phyloP scores from a whole-genome alignment of 2,113 vertebrate genomes.

The Chascanopsetta lugubris region DNA sequence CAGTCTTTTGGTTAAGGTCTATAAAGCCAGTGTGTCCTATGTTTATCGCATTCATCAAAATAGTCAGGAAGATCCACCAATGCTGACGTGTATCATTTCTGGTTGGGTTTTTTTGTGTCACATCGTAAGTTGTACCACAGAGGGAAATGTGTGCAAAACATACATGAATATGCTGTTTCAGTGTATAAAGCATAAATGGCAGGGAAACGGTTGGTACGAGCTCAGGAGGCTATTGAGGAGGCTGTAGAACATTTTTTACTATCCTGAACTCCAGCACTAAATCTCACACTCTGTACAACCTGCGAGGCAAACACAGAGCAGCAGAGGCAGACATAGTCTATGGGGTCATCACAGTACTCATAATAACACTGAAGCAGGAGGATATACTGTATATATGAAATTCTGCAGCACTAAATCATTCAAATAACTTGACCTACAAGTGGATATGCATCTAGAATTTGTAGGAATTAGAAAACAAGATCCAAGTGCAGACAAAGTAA shows the following conservation, averaged over 20 bases:
- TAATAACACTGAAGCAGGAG: background rate
- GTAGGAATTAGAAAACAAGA: background rate
- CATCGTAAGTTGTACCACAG: no score
- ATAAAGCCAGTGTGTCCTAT: no score
- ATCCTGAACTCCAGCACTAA: background rate
- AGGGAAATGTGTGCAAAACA: background rate
- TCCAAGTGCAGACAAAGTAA: background rate
- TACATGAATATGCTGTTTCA: background rate
- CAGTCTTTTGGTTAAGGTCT: no score
- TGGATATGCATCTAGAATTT: constrained; percentile 3
- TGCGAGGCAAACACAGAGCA: constrained; percentile 20
- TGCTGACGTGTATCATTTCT: no score
- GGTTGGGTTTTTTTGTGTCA: no score
- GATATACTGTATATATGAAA: constrained; percentile 10
- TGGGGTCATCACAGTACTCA: constrained; percentile 4
- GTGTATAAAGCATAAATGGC: background rate
- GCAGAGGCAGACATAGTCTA: background rate
- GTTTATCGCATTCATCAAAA: no score
- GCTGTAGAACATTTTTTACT: background rate
- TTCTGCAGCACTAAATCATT: background rate
- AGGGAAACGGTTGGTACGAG: background rate
- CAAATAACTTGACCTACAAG: background rate
- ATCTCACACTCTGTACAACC: constrained; percentile 5
- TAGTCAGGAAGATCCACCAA: no score
- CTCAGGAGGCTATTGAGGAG: constrained; percentile 10